These are phyloP conservation scores for Natrix natrix DNA, from an alignment of 2,797 vertebrate species.

Conservation along the genomic window DNA sequence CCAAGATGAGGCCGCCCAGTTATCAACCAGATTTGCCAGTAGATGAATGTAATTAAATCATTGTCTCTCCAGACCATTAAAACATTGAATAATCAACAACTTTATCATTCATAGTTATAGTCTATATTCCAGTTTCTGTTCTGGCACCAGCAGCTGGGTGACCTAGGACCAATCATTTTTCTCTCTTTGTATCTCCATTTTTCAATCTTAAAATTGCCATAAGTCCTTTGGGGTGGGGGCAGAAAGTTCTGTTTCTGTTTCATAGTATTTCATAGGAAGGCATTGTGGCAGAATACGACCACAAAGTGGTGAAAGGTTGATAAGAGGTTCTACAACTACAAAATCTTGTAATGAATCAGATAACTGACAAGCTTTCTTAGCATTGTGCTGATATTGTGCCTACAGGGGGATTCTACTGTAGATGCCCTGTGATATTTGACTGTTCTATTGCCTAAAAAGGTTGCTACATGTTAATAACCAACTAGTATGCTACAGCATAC, in stretches of 20 bases:
- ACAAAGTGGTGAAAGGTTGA: slow-evolving; percentile 2
- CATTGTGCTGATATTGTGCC: slow-evolving; percentile 18
- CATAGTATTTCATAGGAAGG: slow-evolving; percentile 8
- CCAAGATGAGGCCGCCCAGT: not conserved
- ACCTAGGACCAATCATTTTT: not conserved
- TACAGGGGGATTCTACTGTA: slow-evolving; percentile 4
- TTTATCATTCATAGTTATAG: not conserved
- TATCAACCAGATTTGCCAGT: not conserved
- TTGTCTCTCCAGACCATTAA: not conserved
- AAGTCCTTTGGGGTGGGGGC: not conserved
- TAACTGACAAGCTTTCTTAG: slow-evolving; percentile 14
- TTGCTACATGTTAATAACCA: not conserved
- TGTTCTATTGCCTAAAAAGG: slow-evolving; percentile 10
- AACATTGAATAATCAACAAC: not conserved
- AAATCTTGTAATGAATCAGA: slow-evolving; percentile 10
- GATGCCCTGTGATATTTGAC: not conserved
- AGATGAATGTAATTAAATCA: not conserved
- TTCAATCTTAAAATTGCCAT: slow-evolving; percentile 13
- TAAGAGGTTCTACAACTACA: slow-evolving; percentile 13
- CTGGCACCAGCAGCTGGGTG: not conserved
- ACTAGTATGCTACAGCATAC: not conserved
- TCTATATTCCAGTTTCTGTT: not conserved
- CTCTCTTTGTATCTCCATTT: slow-evolving; percentile 6
- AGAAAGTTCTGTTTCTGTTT: not conserved
- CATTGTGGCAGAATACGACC: slow-evolving; percentile 13